A percentile compares a stretch with the other conserved stretches of the same genome.
Evolutionary conservation across 2,888 invertebrate species (phyloP).

Genomic region (Trissolcus japonicus): DNA sequence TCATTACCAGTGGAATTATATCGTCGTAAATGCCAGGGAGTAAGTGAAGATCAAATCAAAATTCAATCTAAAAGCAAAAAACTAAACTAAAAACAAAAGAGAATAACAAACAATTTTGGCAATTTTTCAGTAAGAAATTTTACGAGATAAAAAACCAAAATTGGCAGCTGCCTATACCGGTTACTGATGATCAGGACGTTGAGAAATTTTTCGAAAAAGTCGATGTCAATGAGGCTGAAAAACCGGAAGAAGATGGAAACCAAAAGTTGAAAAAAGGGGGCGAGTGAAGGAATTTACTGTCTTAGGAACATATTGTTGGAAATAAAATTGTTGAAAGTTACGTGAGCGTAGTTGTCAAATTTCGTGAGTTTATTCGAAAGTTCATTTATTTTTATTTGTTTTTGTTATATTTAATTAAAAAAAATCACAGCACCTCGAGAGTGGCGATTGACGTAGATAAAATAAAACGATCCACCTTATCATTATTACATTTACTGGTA

Average conservation of each 20-base stretch:
- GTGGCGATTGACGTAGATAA: neutral
- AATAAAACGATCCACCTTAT: conserved; percentile 22
- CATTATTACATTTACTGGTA: neutral
- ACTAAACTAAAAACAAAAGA: neutral
- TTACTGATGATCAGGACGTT: too few species aligned
- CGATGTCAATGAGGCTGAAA: too few species aligned
- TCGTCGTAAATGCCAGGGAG: conserved; percentile 51
- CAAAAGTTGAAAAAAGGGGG: too few species aligned
- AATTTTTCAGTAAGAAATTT: too few species aligned
- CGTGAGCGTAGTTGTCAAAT: neutral
- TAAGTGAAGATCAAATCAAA: conserved; percentile 58
- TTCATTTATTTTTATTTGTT: neutral
- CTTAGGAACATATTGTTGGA: too few species aligned
- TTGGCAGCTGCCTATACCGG: too few species aligned
- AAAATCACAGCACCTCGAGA: neutral
- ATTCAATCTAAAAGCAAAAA: too few species aligned
- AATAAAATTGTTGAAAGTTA: conserved; percentile 2
- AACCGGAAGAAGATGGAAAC: too few species aligned
- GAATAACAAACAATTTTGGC: too few species aligned
- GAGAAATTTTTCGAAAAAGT: too few species aligned
- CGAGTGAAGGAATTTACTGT: too few species aligned
- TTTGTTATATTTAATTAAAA: neutral
- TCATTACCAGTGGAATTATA: conserved; percentile 9
- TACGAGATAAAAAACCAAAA: too few species aligned
- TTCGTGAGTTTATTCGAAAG: neutral